These are phyloP conservation scores for Dendrocopos noguchii DNA, from an alignment of 2,113 vertebrate species.

Conservation along the genomic window DNA sequence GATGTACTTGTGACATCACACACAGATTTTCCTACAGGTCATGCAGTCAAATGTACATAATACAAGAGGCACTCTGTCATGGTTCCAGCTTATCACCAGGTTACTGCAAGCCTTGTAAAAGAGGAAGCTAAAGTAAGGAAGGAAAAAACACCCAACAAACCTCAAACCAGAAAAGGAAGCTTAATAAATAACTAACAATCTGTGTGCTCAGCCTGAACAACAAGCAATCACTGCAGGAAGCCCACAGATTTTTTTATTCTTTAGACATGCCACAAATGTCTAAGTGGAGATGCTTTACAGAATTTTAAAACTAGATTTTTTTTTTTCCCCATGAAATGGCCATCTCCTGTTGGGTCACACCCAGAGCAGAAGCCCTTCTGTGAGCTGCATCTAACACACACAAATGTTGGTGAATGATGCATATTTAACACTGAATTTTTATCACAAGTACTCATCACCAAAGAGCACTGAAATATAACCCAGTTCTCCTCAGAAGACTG, in stretches of 20 bases:
- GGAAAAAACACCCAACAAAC: neutral
- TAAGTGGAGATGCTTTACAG: neutral
- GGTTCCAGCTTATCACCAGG: conserved; percentile 65
- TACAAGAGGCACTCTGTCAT: conserved; percentile 5
- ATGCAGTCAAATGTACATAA: conserved; percentile 48
- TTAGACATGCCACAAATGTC: neutral
- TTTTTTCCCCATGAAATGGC: neutral
- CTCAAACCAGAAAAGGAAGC: neutral
- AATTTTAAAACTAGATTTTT: neutral
- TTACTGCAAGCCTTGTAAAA: conserved; percentile 45
- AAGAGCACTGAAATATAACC: neutral
- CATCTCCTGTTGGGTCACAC: neutral
- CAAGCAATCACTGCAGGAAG: neutral
- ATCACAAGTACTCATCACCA: neutral
- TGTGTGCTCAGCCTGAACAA: neutral
- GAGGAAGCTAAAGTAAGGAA: neutral
- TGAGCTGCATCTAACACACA: neutral
- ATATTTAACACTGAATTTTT: neutral
- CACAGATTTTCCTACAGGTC: conserved; percentile 48
- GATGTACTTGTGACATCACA: conserved; percentile 28
- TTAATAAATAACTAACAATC: neutral
- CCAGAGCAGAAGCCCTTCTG: neutral
- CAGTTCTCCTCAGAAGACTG: neutral
- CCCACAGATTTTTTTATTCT: neutral
- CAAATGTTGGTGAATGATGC: neutral